A percentile compares a stretch with the other conserved stretches of the same genome.
These are phyloP conservation scores for Ophion obscuratus DNA, from an alignment of 2,888 invertebrate genomes.

Conservation along the genomic window DNA sequence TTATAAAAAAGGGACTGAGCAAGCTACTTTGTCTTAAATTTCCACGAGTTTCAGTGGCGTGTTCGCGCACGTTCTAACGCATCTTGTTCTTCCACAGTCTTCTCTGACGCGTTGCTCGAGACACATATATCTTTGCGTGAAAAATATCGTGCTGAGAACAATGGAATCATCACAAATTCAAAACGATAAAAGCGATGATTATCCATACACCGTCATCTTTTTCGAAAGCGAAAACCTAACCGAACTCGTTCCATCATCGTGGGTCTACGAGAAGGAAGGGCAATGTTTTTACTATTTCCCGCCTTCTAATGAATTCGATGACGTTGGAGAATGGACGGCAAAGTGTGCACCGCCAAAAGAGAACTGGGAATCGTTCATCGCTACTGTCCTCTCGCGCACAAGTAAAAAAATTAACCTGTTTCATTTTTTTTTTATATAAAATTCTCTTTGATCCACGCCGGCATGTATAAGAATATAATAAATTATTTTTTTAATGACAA, in stretches of 20 bases:
- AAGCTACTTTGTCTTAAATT: too few species aligned
- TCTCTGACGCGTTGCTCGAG: background rate
- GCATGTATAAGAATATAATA: background rate
- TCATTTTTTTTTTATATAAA: background rate
- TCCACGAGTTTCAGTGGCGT: too few species aligned
- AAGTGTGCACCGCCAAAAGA: background rate
- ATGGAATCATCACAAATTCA: background rate
- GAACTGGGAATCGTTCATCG: background rate
- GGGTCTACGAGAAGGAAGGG: background rate
- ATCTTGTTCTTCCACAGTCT: too few species aligned
- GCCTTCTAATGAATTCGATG: background rate
- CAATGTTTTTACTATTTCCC: background rate
- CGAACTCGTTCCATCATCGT: background rate
- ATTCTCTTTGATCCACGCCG: background rate
- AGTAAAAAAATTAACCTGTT: background rate
- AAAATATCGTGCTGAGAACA: background rate
- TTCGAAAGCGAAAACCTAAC: background rate
- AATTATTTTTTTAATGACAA: background rate
- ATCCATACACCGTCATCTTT: background rate
- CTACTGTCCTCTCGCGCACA: background rate
- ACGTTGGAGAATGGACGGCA: background rate
- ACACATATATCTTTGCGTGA: background rate
- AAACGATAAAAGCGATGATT: background rate
- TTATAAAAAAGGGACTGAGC: too few species aligned
- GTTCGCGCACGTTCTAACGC: too few species aligned